Conservation (phyloP, 2,113 vertebrate species). For the Prolemur simus region DNA sequence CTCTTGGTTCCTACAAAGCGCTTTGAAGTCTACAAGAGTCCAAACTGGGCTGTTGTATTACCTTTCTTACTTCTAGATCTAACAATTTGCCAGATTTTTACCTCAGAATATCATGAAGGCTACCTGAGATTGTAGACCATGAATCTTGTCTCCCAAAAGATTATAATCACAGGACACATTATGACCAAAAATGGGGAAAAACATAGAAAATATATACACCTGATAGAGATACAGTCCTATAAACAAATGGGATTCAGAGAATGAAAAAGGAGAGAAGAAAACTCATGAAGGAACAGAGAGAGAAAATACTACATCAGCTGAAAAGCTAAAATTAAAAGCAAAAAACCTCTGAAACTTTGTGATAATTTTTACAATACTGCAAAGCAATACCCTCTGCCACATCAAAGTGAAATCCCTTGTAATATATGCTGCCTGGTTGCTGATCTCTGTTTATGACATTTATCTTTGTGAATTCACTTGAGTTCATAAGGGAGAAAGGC, state of each 20-base stretch:
- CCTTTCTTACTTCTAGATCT: not conserved
- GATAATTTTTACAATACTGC: conserved; percentile 57
- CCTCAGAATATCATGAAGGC: not conserved
- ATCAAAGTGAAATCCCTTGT: conserved; percentile 54
- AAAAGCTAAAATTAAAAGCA: conserved; percentile 26
- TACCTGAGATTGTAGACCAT: not conserved
- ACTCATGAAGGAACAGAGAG: not conserved
- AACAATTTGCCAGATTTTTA: not conserved
- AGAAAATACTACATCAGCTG: not conserved
- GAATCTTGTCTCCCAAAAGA: not conserved
- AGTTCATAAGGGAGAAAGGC: conserved; percentile 54
- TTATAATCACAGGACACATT: not conserved
- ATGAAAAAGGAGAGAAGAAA: not conserved
- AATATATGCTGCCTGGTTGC: conserved; percentile 8
- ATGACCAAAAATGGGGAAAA: not conserved
- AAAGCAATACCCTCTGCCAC: conserved; percentile 25
- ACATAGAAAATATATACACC: not conserved
- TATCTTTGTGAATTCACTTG: conserved; percentile 72
- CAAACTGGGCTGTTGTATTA: not conserved
- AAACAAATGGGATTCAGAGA: not conserved
- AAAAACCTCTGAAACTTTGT: conserved; percentile 11
- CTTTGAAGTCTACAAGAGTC: not conserved
- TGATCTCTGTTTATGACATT: conserved; percentile 69
- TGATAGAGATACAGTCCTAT: not conserved
- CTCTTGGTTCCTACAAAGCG: not conserved